Evolutionary conservation across 2,888 invertebrate species (phyloP).

Genomic region (Cheiracanthium punctorium): DNA sequence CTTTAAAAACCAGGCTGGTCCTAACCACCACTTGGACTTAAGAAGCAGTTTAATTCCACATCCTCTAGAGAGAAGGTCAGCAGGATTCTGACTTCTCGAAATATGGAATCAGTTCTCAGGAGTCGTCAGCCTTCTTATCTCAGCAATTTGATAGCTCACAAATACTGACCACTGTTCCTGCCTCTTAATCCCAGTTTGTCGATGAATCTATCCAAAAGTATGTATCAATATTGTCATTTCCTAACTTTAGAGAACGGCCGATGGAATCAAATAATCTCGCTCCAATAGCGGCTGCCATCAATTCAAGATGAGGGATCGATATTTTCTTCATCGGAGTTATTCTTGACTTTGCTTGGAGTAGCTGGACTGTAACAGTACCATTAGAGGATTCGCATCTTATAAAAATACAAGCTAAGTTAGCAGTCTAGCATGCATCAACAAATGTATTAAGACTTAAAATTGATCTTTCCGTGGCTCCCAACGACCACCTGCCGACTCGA

Average conservation of each 20-base stretch:
- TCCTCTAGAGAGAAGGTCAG: too few relatives aligned
- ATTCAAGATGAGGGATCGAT: constrained; percentile 4
- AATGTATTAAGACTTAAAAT: too few relatives aligned
- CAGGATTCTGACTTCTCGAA: not conserved
- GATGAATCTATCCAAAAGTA: constrained; percentile 32
- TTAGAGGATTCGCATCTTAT: too few relatives aligned
- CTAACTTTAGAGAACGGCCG: not conserved
- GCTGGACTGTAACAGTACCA: too few relatives aligned
- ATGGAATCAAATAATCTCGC: not conserved
- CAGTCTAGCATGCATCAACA: too few relatives aligned
- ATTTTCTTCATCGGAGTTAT: constrained; percentile 17
- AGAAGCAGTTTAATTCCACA: too few relatives aligned
- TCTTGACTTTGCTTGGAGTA: constrained; percentile 16
- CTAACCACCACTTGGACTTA: too few relatives aligned
- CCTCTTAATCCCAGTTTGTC: constrained; percentile 8
- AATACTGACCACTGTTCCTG: constrained; percentile 9
- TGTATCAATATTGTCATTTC: too few relatives aligned
- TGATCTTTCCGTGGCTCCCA: too few relatives aligned
- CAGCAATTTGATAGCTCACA: not conserved
- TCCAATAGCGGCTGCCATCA: not conserved
- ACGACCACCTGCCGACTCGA: too few relatives aligned
- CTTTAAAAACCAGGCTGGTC: too few relatives aligned
- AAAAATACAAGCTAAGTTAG: too few relatives aligned
- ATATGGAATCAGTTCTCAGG: constrained; percentile 16
- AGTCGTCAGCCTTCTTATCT: not conserved